Evolutionary conservation across 2,113 vertebrate genomes (phyloP).

Genomic region (Melanerpes formicivorus): DNA sequence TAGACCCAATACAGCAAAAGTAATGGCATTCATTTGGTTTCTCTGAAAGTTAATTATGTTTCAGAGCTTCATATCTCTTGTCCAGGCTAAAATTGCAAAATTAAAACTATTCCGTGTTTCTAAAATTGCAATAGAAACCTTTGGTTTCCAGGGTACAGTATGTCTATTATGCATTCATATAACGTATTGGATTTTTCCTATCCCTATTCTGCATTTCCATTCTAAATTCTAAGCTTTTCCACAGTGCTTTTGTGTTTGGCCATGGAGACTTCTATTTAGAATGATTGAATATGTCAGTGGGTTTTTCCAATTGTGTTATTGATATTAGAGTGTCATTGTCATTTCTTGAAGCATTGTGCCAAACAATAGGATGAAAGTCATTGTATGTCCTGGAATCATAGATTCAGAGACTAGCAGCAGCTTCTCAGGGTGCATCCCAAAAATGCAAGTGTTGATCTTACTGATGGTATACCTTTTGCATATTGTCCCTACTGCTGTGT

Average conservation of each 20-base stretch:
- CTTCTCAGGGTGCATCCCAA: not conserved
- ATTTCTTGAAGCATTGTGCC: not conserved
- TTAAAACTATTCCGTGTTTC: not conserved
- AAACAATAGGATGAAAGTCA: rapidly evolving
- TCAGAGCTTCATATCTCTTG: not conserved
- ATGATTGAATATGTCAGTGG: not conserved
- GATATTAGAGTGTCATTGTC: not conserved
- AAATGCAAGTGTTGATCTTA: not conserved
- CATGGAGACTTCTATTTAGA: not conserved
- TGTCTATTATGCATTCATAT: not conserved
- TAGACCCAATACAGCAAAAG: not conserved
- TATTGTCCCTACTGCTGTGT: rapidly evolving
- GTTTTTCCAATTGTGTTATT: not conserved
- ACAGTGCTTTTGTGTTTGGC: not conserved
- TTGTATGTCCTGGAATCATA: not conserved
- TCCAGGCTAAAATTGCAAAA: not conserved
- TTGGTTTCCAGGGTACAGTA: not conserved
- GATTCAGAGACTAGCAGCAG: not conserved
- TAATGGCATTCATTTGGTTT: not conserved
- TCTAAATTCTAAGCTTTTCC: not conserved
- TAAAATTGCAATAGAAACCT: not conserved
- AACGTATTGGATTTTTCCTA: not conserved
- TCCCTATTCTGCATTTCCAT: not conserved
- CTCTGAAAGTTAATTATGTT: not conserved
- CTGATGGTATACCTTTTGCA: not conserved